Conservation (phyloP, 2,888 invertebrate species). For the Drosophila anomalata region DNA sequence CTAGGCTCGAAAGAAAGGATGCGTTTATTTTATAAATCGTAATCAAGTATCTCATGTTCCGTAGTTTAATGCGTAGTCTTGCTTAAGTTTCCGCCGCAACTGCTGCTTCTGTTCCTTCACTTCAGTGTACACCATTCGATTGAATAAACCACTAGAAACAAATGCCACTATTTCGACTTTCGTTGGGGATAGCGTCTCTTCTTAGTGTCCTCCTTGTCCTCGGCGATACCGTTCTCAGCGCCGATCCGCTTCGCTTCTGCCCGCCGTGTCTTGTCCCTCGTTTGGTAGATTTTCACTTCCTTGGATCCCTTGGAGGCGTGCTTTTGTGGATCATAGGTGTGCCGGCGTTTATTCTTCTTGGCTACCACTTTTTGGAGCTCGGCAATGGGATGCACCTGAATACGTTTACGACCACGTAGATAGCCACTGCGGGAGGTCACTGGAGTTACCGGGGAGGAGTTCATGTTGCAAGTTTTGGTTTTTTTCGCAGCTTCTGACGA, state of each 20-base stretch:
- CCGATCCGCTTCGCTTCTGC: neutral
- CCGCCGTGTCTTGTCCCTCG: neutral
- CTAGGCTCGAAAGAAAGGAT: slow-evolving; percentile 80
- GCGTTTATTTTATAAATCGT: slow-evolving; percentile 21
- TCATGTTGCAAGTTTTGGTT: neutral
- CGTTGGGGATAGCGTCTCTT: too few relatives aligned
- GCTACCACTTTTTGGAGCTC: neutral
- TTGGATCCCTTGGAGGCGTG: neutral
- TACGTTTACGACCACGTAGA: slow-evolving; percentile 40
- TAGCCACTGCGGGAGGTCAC: slow-evolving; percentile 18
- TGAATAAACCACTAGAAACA: slow-evolving; percentile 37
- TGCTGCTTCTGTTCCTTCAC: slow-evolving; percentile 59
- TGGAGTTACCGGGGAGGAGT: slow-evolving; percentile 28
- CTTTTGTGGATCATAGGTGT: neutral
- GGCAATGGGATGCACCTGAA: slow-evolving; percentile 33
- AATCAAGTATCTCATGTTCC: slow-evolving; percentile 38
- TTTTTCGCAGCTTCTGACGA: neutral
- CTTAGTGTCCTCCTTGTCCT: neutral
- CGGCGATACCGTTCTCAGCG: neutral
- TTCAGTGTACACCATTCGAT: slow-evolving; percentile 48
- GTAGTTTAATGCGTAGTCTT: slow-evolving; percentile 45
- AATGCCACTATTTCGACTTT: neutral
- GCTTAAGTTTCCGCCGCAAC: slow-evolving; percentile 43
- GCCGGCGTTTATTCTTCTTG: neutral
- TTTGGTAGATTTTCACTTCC: neutral